phyloP scores from a whole-genome alignment of 2,797 vertebrate species.

The Hoplostethus mediterraneus region DNA sequence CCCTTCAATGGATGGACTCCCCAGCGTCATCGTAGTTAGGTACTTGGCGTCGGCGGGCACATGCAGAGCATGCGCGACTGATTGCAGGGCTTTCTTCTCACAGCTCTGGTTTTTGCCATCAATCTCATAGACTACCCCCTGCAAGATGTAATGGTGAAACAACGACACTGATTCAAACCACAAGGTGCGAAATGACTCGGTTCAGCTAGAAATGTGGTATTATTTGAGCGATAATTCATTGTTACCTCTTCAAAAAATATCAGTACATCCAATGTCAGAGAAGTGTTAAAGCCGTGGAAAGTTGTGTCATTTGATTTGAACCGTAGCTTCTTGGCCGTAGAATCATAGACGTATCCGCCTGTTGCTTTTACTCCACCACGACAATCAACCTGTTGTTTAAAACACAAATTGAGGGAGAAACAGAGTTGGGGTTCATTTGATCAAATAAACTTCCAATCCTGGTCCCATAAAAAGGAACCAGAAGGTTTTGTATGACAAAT shows the following conservation, averaged over 20 bases:
- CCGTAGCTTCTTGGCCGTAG: slow-evolving; percentile 76
- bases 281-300: slow-evolving; percentile 56
- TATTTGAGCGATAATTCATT: neutral
- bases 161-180: neutral
- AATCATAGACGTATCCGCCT: slow-evolving; percentile 79
- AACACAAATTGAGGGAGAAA: slow-evolving; percentile 16
- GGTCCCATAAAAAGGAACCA: neutral
- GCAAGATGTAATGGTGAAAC: neutral
- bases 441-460: neutral
- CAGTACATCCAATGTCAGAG: slow-evolving; percentile 77
- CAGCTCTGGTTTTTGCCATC: slow-evolving; percentile 85
- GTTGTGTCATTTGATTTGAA: slow-evolving; percentile 76
- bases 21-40: slow-evolving; percentile 32
- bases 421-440: neutral
- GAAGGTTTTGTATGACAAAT: neutral
- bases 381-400: slow-evolving; percentile 53
- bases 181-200: neutral
- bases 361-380: slow-evolving; percentile 65
- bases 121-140: slow-evolving; percentile 83
- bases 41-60: slow-evolving; percentile 74
- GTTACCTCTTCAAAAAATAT: slow-evolving; percentile 83
- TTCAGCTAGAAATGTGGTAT: neutral
- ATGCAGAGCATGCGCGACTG: slow-evolving; percentile 74
- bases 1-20: slow-evolving; percentile 71
- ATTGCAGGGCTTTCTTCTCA: slow-evolving; percentile 80